Evolutionary conservation across 2,113 vertebrate species (phyloP).

Genomic region (Caloenas nicobarica): DNA sequence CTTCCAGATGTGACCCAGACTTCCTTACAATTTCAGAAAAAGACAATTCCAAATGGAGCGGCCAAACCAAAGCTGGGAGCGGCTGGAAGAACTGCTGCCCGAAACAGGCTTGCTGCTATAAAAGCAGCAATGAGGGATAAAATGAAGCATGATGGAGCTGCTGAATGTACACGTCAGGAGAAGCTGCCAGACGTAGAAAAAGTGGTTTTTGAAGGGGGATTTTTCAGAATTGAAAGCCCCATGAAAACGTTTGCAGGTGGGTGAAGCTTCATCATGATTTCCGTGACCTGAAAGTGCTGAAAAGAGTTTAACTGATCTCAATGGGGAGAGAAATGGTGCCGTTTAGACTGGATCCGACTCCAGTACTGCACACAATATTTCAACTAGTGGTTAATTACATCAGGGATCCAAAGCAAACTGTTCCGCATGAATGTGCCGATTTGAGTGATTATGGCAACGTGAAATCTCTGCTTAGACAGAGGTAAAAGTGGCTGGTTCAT

Average conservation of each 20-base stretch:
- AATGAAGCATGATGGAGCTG: not conserved
- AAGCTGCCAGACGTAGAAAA: constrained; percentile 51
- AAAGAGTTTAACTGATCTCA: not conserved
- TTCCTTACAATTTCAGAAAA: constrained; percentile 79
- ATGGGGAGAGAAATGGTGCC: not conserved
- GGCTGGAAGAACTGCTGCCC: constrained; percentile 75
- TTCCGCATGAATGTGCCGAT: not conserved
- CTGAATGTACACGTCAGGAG: not conserved
- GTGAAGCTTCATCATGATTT: not conserved
- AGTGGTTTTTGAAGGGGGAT: constrained; percentile 87
- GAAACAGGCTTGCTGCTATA: constrained; percentile 82
- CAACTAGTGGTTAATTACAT: not conserved
- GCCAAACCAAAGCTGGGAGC: constrained; percentile 68
- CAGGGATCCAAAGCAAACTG: not conserved
- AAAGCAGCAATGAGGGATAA: constrained; percentile 87
- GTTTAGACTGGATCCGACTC: not conserved
- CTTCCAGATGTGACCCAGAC: not conserved
- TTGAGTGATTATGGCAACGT: not conserved
- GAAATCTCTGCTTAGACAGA: not conserved
- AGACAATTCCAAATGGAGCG: not conserved
- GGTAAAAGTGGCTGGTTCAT: not conserved
- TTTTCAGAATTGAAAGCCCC: constrained; percentile 91
- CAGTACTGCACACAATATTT: not conserved
- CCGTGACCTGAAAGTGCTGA: not conserved
- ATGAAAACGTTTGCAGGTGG: constrained; percentile 80